Percentiles rank a stretch among this genome's conserved stretches.
Evolutionary conservation across 1,140 invertebrate species (phyloP).

Genomic region (Neodiprion virginianus): DNA sequence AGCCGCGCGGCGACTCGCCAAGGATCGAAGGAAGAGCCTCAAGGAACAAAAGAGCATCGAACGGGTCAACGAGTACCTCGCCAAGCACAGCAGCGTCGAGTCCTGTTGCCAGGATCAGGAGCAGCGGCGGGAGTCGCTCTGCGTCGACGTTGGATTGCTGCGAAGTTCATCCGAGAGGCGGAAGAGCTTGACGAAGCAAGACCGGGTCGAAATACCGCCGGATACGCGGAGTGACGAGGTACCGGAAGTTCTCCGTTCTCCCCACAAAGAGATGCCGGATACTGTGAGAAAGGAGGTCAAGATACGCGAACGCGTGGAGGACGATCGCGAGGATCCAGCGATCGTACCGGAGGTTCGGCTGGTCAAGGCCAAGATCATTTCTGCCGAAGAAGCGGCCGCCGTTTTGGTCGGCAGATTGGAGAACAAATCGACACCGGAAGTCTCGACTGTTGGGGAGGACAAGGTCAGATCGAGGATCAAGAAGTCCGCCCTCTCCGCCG

Average conservation of each 20-base stretch:
- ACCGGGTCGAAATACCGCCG: background rate
- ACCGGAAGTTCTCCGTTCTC: too few relatives aligned
- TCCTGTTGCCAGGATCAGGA: background rate
- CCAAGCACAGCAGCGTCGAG: slow-evolving; percentile 28
- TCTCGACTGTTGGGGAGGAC: background rate
- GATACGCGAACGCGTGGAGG: slow-evolving; percentile 47
- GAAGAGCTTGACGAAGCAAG: slow-evolving; percentile 11
- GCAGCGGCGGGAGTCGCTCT: background rate
- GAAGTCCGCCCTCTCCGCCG: slow-evolving; percentile 13
- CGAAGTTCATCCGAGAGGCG: background rate
- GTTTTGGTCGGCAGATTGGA: background rate
- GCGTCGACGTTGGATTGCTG: background rate
- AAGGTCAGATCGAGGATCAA: slow-evolving; percentile 21
- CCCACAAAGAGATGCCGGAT: too few relatives aligned
- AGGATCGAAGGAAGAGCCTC: slow-evolving; percentile 34
- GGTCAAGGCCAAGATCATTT: slow-evolving; percentile 47
- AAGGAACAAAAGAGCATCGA: slow-evolving; percentile 42
- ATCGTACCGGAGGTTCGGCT: slow-evolving; percentile 39
- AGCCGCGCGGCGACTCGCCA: background rate
- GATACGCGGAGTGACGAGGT: background rate
- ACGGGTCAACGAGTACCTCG: slow-evolving; percentile 37
- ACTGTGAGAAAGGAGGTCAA: slow-evolving; percentile 41
- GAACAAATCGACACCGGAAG: background rate
- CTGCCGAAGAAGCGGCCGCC: slow-evolving; percentile 36
- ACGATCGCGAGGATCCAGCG: slow-evolving; percentile 27